Evolutionary conservation across 2,113 vertebrate genomes (phyloP).

Genomic region (Telmatochromis sp.): DNA sequence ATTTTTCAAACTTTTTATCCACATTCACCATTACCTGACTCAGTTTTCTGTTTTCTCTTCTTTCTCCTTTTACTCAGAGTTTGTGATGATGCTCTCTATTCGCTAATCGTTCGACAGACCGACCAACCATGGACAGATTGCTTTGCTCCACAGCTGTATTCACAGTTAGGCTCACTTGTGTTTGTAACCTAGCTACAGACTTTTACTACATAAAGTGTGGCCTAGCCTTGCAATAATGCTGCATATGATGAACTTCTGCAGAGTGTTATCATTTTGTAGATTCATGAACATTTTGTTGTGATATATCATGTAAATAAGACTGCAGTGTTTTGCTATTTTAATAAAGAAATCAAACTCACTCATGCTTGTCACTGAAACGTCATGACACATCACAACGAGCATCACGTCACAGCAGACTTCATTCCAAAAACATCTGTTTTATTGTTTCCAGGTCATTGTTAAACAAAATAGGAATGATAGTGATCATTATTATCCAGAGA

Average conservation of each 20-base stretch:
- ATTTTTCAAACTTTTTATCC: not conserved
- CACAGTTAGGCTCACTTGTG: not conserved
- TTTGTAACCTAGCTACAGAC: not conserved
- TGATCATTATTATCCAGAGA: not conserved
- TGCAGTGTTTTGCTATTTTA: slow-evolving; percentile 46
- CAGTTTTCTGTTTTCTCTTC: not conserved
- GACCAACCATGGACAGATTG: not conserved
- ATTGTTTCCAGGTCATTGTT: slow-evolving; percentile 12
- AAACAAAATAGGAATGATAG: slow-evolving; percentile 14
- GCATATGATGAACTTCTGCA: not conserved
- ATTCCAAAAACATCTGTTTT: slow-evolving; percentile 48
- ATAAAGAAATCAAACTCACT: slow-evolving; percentile 38
- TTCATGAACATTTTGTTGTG: not conserved
- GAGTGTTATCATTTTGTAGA: not conserved
- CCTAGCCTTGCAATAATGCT: not conserved
- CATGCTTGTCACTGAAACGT: not conserved
- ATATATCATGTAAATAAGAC: slow-evolving; percentile 23
- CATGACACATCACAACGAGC: not conserved
- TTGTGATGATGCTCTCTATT: slow-evolving; percentile 76
- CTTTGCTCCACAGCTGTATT: not conserved
- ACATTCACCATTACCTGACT: not conserved
- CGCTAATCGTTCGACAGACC: slow-evolving; percentile 15
- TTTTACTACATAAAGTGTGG: not conserved
- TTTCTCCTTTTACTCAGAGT: slow-evolving; percentile 54
- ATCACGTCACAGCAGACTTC: slow-evolving; percentile 26